Percentiles rank a stretch among this genome's conserved stretches.
phyloP scores from a whole-genome alignment of 2,113 vertebrate genomes.

The Garra rufa region DNA sequence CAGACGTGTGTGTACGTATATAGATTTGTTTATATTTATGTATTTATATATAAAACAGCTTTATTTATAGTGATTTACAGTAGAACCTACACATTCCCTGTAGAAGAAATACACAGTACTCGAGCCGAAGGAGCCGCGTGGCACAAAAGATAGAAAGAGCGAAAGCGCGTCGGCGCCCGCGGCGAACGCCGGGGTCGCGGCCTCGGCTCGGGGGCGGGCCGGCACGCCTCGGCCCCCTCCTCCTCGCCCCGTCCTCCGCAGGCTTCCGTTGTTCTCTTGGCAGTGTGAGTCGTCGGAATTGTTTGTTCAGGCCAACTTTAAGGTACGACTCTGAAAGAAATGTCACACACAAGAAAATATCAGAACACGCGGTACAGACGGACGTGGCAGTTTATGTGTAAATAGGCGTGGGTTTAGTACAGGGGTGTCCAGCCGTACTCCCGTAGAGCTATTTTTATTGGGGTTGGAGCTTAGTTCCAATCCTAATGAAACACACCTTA shows the following conservation, averaged over 20 bases:
- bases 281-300: slow-evolving; percentile 47
- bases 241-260: slow-evolving; percentile 22
- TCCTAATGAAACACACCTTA: too few species aligned
- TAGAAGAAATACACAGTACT: slow-evolving; percentile 92
- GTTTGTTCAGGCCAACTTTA: slow-evolving; percentile 18
- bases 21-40: slow-evolving; percentile 70
- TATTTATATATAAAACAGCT: slow-evolving; percentile 81
- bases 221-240: slow-evolving; percentile 2
- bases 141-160: slow-evolving; percentile 86
- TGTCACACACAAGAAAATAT: not conserved
- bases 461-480: too few species aligned
- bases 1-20: slow-evolving; percentile 77
- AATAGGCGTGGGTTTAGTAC: too few species aligned
- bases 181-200: slow-evolving; percentile 64
- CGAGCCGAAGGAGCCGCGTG: slow-evolving; percentile 89
- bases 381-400: too few species aligned
- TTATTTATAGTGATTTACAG: slow-evolving; percentile 99
- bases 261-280: slow-evolving; percentile 50
- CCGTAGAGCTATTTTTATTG: too few species aligned
- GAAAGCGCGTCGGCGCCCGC: slow-evolving; percentile 63
- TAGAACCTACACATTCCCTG: slow-evolving; percentile 78
- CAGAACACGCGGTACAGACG: not conserved
- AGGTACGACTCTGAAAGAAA: slow-evolving; percentile 23
- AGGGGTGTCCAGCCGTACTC: too few species aligned
- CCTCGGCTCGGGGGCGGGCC: slow-evolving; percentile 49